Evolutionary conservation across 2,797 vertebrate species (phyloP), one percentile per base, ranked within the genome.

Genomic region (Gobionotothen gibberifrons): DNA sequence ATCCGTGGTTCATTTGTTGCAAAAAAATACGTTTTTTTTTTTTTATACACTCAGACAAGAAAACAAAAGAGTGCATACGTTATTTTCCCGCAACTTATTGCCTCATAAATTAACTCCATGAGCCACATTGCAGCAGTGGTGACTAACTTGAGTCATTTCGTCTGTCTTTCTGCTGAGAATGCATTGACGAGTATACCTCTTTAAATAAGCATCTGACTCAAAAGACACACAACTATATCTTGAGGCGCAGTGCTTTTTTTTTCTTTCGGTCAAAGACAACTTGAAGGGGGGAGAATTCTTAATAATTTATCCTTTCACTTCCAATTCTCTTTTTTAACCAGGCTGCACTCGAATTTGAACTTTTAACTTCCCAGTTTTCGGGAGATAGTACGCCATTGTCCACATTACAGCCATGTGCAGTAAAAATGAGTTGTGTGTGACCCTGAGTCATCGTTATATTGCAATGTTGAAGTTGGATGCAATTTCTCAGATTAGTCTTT

Each of bases 11-110:
- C 58, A 68, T 78, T 81, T 51, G 56, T 40, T 59, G 43, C n/a
- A 48, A 66, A 57, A 60, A 48, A 76, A 47, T 43, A 21, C 21
- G 70, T 10, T 55, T n/a, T n/a, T n/a, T n/a, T n/a, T n/a, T n/a
- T n/a, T n/a, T n/a, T n/a, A n/a, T n/a, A 56, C 16, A 29, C 7
- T 26, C 22, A n/a, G 62, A 3, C 9, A 11, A 58, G 11, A 65
- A 29, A 46, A n/a, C 12, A 62, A 39, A 2, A 44, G 9, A 74
- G 66, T 19, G 19, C 52, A 22, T 22, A 15, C 0, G 3, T 13
- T 72, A 12, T 62, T 79, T 60, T 47, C 13, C 40, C 15, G 39
- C 3, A 61, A 54, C 22, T 15, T 56, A 74, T 61, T 66, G 22
- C 63, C 43, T 44, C 42, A 19, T 78, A 49, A 55, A 74, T 71